Conservation (phyloP, 1,140 invertebrate species). For the Ladona fulva region DNA sequence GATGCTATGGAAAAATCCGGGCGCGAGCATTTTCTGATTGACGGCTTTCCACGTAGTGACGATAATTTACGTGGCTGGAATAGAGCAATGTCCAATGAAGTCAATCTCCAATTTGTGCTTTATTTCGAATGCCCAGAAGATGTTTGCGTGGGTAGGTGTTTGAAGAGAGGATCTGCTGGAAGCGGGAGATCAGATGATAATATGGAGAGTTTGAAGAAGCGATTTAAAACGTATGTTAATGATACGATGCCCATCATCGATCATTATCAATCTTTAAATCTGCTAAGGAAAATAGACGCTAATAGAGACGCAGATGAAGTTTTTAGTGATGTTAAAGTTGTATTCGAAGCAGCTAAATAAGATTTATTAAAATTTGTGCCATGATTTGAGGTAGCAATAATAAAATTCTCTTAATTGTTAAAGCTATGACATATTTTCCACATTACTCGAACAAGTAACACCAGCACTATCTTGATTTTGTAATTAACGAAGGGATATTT, state of each 20-base stretch:
- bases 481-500: too few species aligned
- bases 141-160: constrained; percentile 72
- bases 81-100: constrained; percentile 72
- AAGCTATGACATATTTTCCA: too few species aligned
- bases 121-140: constrained; percentile 88
- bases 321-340: constrained; percentile 45
- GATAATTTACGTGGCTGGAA: constrained; percentile 96
- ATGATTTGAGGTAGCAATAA: too few species aligned
- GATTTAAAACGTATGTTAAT: constrained; percentile 81
- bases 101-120: constrained; percentile 78
- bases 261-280: constrained; percentile 59
- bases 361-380: too few species aligned
- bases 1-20: constrained; percentile 67
- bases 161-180: constrained; percentile 74
- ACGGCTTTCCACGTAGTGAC: constrained; percentile 93
- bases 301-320: constrained; percentile 58
- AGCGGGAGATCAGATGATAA: constrained; percentile 95
- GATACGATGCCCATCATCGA: constrained; percentile 92
- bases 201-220: constrained; percentile 76
- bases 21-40: constrained; percentile 83
- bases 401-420: too few species aligned
- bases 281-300: constrained; percentile 74
- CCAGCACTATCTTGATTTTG: too few species aligned
- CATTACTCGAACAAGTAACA: too few species aligned
- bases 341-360: not conserved